Evolutionary conservation across 2,888 invertebrate genomes (phyloP).

Genomic region (Pollenia labialis): DNA sequence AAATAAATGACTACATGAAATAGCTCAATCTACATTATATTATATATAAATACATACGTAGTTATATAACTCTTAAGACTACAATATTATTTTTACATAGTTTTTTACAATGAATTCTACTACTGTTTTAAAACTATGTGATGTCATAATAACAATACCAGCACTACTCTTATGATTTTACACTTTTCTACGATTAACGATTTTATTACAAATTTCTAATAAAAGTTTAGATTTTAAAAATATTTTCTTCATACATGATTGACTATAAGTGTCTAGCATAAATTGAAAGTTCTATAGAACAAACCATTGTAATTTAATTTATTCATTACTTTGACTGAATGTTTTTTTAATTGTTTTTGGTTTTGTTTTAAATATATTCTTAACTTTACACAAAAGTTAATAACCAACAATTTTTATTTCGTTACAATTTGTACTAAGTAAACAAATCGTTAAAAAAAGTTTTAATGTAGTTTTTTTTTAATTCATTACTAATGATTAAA

Average conservation of each 20-base stretch:
- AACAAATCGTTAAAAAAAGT: background rate
- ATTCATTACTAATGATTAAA: slow-evolving; percentile 14
- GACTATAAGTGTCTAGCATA: background rate
- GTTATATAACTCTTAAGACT: slow-evolving; percentile 16
- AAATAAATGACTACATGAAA: slow-evolving; percentile 15
- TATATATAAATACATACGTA: background rate
- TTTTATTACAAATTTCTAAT: background rate
- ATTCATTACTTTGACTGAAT: slow-evolving; percentile 7
- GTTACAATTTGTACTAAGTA: slow-evolving; percentile 15
- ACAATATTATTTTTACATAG: background rate
- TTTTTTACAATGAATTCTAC: background rate
- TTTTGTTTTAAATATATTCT: slow-evolving; percentile 27
- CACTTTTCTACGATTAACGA: slow-evolving; percentile 12
- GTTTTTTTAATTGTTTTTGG: slow-evolving; percentile 24
- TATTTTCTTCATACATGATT: background rate
- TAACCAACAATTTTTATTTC: slow-evolving; percentile 13
- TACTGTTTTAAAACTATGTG: background rate
- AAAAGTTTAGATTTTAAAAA: slow-evolving; percentile 24
- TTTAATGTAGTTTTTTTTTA: background rate
- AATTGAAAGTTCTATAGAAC: slow-evolving; percentile 44
- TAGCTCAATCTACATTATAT: background rate
- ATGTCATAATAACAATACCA: background rate
- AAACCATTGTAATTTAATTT: slow-evolving; percentile 69
- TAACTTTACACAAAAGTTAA: slow-evolving; percentile 21
- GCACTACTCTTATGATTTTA: background rate